phyloP scores from a whole-genome alignment of 2,797 vertebrate genomes.

The Halcyon badia region DNA sequence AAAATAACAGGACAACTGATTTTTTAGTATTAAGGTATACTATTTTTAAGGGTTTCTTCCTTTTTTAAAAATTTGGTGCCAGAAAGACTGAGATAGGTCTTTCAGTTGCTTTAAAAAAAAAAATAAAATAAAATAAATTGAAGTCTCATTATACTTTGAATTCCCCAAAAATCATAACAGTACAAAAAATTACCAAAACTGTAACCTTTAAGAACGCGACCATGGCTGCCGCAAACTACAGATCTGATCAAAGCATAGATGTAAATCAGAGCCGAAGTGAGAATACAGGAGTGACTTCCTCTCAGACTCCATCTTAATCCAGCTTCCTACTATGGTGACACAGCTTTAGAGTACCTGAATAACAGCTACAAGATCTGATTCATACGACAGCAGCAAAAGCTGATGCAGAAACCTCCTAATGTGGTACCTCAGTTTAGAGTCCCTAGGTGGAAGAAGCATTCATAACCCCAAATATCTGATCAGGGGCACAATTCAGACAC shows the following conservation, averaged over 20 bases:
- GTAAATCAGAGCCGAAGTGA: not conserved
- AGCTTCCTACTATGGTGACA: fast-evolving
- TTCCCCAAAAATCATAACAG: not conserved
- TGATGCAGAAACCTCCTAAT: not conserved
- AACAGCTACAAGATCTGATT: not conserved
- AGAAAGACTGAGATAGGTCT: not conserved
- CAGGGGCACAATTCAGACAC: not conserved
- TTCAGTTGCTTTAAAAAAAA: not conserved
- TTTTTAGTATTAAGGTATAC: not conserved
- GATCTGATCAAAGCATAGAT: not conserved
- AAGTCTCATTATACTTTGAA: not conserved
- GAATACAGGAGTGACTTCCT: not conserved
- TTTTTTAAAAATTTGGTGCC: not conserved
- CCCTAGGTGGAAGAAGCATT: not conserved
- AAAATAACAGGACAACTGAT: not conserved
- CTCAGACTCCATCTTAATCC: not conserved
- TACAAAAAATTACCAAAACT: not conserved
- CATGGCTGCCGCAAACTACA: not conserved
- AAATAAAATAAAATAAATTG: not conserved
- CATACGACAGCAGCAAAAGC: not conserved
- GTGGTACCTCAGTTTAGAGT: not conserved
- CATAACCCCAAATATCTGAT: not conserved
- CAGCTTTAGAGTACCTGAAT: not conserved
- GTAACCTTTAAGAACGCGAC: not conserved
- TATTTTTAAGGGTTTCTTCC: not conserved